Percentiles rank a stretch among this genome's conserved stretches.
phyloP scores from a whole-genome alignment of 2,888 invertebrate genomes.

The Sycophila texana region DNA sequence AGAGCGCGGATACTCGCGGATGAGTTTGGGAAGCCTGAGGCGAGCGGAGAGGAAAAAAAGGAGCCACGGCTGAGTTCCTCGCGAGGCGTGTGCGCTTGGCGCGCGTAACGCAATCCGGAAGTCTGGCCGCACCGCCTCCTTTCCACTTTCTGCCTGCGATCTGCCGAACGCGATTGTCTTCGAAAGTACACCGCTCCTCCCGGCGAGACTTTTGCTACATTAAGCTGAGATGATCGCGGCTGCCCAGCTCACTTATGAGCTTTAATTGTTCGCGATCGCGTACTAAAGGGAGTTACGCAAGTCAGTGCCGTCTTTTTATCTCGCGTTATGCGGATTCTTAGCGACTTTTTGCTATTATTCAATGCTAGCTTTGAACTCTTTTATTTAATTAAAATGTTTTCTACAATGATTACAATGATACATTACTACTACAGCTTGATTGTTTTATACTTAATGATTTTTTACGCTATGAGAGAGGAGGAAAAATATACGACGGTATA shows the following conservation, averaged over 20 bases:
- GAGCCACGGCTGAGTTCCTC: not conserved
- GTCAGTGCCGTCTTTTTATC: no score
- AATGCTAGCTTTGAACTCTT: no score
- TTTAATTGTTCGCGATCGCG: conserved; percentile 6
- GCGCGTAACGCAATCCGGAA: conserved; percentile 63
- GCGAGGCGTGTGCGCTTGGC: not conserved
- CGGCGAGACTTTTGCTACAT: no score
- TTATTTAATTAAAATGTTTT: no score
- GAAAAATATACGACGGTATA: no score
- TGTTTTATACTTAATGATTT: no score
- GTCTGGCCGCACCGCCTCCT: conserved; percentile 57
- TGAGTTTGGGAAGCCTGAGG: not conserved
- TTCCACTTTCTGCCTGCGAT: conserved; percentile 62
- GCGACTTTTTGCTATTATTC: no score
- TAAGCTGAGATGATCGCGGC: not conserved
- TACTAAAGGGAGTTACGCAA: no score
- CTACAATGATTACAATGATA: no score
- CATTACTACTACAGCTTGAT: no score
- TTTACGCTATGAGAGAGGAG: no score
- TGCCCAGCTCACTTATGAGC: not conserved
- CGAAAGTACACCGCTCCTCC: not conserved
- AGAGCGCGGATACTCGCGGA: not conserved
- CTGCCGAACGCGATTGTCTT: conserved; percentile 5
- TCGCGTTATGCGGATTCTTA: no score
- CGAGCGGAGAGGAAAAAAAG: not conserved